Base-by-base conservation (phyloP, 2,113 vertebrate species). In the Progne subis region DNA sequence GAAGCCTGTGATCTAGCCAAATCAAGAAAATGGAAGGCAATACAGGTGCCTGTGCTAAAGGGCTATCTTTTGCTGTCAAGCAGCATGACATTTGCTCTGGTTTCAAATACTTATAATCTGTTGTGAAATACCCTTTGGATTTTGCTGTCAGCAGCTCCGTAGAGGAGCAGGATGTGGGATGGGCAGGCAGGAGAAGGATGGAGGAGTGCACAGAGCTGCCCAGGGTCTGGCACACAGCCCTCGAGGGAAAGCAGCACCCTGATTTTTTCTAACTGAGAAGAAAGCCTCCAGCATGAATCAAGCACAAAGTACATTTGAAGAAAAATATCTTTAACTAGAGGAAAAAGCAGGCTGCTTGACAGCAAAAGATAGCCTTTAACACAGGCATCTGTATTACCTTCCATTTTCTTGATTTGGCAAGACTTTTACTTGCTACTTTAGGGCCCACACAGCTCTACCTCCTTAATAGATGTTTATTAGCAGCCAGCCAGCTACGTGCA, bases 1-100 rank as follows among this genome's bases (percentile, higher is more conserved):
- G 94, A 95, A 94, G 79, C 90, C 89, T 90, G 75, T 3, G 43
- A 95, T 90, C 76, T 86, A 88, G 82, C 63, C 93, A 91, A 63
- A 88, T 92, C 63, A 77, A 88, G 87, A 57, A 92, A 90, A 92
- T 80, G 52, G 82, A 70, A 94, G 85, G 71, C 70, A 90, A 90
- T 81, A 32, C 47, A 93, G 85, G 82, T 80, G 69, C 39, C 49
- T 70, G 78, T 78, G 88, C 71, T 88, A 21, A 92, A 93, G 75
- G 75, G 75, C 75, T 83, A 24, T 81, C 85, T 93, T 91, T 31
- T 59, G 39, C 88, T 78, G 87, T 78, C 82, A 63, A 76, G 78
- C 68, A 93, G 90, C 72, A 52, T 91, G 86, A 81, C 80, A 79
- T 65, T 92, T 86, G 72, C 88, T 90, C 82, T 93, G 49, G 34